Base-by-base conservation (phyloP, 2,888 invertebrate genomes). In the Ellobium chinense region DNA sequence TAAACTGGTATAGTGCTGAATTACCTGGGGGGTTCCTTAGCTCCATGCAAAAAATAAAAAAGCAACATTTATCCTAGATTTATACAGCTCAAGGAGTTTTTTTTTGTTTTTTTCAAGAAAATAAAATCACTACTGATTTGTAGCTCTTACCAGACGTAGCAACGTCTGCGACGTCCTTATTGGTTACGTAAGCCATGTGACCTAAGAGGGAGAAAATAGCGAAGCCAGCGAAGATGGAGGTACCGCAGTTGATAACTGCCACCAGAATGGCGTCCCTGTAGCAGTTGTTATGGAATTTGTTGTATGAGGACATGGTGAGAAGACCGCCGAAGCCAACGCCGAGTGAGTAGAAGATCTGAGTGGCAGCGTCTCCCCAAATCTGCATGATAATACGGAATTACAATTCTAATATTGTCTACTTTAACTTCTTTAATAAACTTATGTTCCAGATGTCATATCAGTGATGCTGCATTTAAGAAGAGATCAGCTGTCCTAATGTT, bases 171-270 rank as follows among this genome's bases (percentile, higher is more conserved):
- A 93, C 90, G 0, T 85, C 83, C 31, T 91, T 87, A 46, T 91
- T 91, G 24, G 93, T 90, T 7, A 88, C 88, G 79, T 89, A 85
- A 0, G 93, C 91, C 93, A 93, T 93, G 81, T 96, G 96, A 2
- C 97, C 97, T 63, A 92, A 85, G 37, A 92, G 85, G 0, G 91
- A 90, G 84, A 92, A 92, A 46, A 92, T 91, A 62, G 92, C 92
- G 75, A 92, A 91, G 0, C 92, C 92, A 12, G 91, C 92, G 80
- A 91, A 92, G 56, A 92, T 87, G 80, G 90, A 90, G 1, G 92
- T 92, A 7, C 87, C 87, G 81, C 92, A 92, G 86, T 92, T 92
- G 73, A 92, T 88, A 31, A 91, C 75, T 0, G 91, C 88, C 1
- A 92, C 91, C 27, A 92, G 75, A 36, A 92, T 78, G 12, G 92